phyloP scores from a whole-genome alignment of 2,888 invertebrate genomes.

The Tridacna gigas region DNA sequence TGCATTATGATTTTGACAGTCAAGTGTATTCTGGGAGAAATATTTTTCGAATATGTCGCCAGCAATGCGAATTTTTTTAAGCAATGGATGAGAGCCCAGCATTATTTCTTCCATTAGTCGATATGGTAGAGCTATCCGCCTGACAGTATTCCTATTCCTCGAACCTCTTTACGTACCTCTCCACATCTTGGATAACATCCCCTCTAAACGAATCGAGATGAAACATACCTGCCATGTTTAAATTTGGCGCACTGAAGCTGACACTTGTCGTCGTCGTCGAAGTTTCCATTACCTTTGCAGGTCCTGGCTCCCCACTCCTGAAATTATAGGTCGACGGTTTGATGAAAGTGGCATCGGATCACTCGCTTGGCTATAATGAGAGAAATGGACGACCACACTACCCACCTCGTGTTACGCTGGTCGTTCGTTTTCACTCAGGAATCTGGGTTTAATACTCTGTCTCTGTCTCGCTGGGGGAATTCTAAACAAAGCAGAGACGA shows the following conservation, averaged over 20 bases:
- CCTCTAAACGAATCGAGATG: background rate
- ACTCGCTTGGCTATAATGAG: background rate
- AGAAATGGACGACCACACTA: background rate
- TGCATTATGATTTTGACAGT: too few species aligned
- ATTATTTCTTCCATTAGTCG: too few species aligned
- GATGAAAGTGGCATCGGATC: background rate
- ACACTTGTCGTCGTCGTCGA: background rate
- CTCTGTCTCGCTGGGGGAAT: too few species aligned
- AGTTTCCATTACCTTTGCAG: background rate
- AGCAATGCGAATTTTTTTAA: too few species aligned
- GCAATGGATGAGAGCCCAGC: too few species aligned
- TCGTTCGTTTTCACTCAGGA: background rate
- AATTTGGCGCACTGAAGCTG: background rate
- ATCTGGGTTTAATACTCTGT: too few species aligned
- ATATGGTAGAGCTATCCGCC: too few species aligned
- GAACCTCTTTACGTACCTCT: background rate
- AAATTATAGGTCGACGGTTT: background rate
- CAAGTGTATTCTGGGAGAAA: too few species aligned
- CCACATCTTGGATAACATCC: constrained; percentile 7
- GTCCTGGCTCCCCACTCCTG: background rate
- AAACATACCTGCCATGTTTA: constrained; percentile 3
- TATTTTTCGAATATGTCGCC: too few species aligned
- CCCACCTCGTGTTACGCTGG: background rate
- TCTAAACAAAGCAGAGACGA: too few species aligned
- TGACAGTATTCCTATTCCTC: too few species aligned